These are phyloP conservation scores for Apteryx owenii DNA, from an alignment of 2,113 vertebrate genomes.

Conservation along the genomic window DNA sequence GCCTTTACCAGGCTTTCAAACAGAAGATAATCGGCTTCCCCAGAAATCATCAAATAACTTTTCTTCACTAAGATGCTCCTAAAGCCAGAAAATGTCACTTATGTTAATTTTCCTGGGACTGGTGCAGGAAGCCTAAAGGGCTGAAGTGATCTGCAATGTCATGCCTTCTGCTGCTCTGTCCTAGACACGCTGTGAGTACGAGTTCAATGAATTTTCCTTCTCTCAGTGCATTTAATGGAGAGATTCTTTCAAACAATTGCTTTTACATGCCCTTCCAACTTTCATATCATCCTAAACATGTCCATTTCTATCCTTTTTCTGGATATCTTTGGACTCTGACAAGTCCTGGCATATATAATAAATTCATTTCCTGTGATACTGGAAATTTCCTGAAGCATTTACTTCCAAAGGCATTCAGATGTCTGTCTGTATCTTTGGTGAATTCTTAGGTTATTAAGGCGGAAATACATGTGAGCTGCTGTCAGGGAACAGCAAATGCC, in stretches of 20 bases:
- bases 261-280: neutral
- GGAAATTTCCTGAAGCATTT: neutral
- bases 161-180: neutral
- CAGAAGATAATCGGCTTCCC: neutral
- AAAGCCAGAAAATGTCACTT: neutral
- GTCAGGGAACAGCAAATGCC: neutral
- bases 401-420: neutral
- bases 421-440: neutral
- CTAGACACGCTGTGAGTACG: neutral
- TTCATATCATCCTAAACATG: neutral
- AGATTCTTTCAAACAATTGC: neutral
- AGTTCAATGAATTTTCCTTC: neutral
- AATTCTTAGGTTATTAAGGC: slow-evolving; percentile 11
- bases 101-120: neutral
- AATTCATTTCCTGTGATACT: neutral
- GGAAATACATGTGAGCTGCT: neutral
- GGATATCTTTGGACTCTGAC: neutral
- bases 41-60: neutral
- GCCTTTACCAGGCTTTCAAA: neutral
- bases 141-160: neutral
- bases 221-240: neutral
- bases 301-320: slow-evolving; percentile 22
- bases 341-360: neutral
- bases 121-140: neutral
- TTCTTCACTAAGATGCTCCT: neutral